Base-by-base conservation (phyloP, 2,888 invertebrate species). In the Drosophila borealis region DNA sequence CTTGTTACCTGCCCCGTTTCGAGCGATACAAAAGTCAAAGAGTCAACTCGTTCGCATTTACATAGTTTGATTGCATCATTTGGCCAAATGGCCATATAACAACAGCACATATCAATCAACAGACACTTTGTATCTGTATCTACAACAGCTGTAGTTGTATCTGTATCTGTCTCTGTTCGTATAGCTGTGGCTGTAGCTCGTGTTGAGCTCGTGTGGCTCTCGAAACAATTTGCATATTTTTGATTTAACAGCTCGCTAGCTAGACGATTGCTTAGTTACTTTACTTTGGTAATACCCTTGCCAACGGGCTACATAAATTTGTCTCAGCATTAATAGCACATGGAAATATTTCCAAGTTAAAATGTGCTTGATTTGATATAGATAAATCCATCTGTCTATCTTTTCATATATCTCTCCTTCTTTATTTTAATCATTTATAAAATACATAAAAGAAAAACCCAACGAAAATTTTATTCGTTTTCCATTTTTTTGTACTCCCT, bases 51-150 rank as follows among this genome's bases (percentile, higher is more conserved):
- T 78, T 82, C 70, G 77, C 82, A 83, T 79, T 85, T 83, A 88
- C 82, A 82, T 82, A 82, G 78, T 85, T 88, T 80, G 80, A 89
- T 90, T 90, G 89, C 89, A 90, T 89, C 89, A 90, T 81, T 89
- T 86, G 76, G 50, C 61, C 76, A 78, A 78, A 78, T 79, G 74
- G 77, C 85, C 88, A 79, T 69, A 80, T 74, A 84, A 70, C 74
- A 80, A 76, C 88, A 81, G 80, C 88, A 82, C 82, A 82, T 79
- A 82, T 82, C 82, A 88, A 82, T 82, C 82, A 82, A 73, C 74
- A 70, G 29, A 29, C 65, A 64, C 67, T 56, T 68, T 73, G 55
- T 55, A 61, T 60, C 44, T 70, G 66, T 70, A 48, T 54, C 49
- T 56, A 29, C 71, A 41, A 53, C 45, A 56, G 4, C 50, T 46